Evolutionary conservation across 2,797 vertebrate genomes (phyloP).

Genomic region (Helostoma temminkii): DNA sequence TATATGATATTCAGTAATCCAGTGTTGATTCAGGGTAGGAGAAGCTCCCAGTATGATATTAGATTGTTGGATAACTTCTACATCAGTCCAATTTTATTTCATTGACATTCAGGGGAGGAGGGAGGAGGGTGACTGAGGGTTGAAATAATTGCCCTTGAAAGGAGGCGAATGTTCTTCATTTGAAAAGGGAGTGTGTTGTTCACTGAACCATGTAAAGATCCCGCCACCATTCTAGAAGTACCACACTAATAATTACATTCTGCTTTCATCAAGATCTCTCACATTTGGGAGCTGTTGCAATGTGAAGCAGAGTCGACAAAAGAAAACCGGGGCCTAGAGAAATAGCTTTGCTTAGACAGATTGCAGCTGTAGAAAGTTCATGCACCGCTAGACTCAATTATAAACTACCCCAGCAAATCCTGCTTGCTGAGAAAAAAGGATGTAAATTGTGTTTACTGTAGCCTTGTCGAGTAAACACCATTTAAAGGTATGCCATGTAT

Average conservation of each 20-base stretch:
- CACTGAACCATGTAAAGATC: constrained; percentile 80
- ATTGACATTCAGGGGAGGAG: constrained; percentile 58
- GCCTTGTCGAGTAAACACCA: constrained; percentile 67
- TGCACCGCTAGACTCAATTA: constrained; percentile 84
- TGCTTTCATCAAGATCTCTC: constrained; percentile 80
- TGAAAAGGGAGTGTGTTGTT: constrained; percentile 64
- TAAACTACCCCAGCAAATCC: constrained; percentile 77
- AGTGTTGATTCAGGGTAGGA: constrained; percentile 9
- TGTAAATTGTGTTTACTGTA: constrained; percentile 79
- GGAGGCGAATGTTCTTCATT: constrained; percentile 73
- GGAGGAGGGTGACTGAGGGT: constrained; percentile 70
- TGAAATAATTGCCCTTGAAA: constrained; percentile 82
- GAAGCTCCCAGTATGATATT: constrained; percentile 8
- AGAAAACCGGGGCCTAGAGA: constrained; percentile 65
- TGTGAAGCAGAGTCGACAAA: constrained; percentile 64
- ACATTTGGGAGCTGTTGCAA: constrained; percentile 73
- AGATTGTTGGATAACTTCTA: constrained; percentile 45
- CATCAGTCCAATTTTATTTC: constrained; percentile 41
- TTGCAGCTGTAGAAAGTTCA: constrained; percentile 81
- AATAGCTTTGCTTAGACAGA: constrained; percentile 77
- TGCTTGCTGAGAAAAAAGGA: constrained; percentile 67
- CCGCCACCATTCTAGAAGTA: constrained; percentile 63
- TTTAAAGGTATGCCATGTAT: constrained; percentile 75
- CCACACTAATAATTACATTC: constrained; percentile 84
- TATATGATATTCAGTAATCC: constrained; percentile 11